Percentiles rank a stretch among this genome's conserved stretches.
These are phyloP conservation scores for Rhorus exstirpatorius DNA, from an alignment of 2,888 invertebrate genomes.

Conservation along the genomic window DNA sequence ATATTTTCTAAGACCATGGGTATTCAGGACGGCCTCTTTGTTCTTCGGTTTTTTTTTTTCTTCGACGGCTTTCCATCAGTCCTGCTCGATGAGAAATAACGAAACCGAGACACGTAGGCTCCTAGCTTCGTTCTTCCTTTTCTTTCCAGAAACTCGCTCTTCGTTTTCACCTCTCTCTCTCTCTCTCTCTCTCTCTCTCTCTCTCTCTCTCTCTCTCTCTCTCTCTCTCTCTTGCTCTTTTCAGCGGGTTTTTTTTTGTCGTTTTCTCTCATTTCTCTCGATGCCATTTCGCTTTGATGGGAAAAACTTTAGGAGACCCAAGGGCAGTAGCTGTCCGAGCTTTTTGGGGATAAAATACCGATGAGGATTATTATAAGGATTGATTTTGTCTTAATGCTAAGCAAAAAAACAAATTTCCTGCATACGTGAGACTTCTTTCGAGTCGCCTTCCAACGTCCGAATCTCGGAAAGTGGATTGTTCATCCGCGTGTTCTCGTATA, in stretches of 20 bases:
- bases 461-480: constrained; percentile 56
- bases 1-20: constrained; percentile 58
- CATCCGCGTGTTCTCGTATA: not conserved
- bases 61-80: constrained; percentile 64
- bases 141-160: constrained; percentile 51
- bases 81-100: constrained; percentile 69
- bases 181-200: constrained; percentile 18
- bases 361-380: constrained; percentile 59
- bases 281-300: constrained; percentile 55
- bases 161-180: constrained; percentile 6
- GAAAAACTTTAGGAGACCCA: not conserved
- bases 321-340: not conserved
- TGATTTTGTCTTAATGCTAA: constrained; percentile 50
- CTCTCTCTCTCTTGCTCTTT: constrained; percentile 29
- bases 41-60: constrained; percentile 78
- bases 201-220: not conserved
- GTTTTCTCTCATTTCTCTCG: constrained; percentile 44
- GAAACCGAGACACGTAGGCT: constrained; percentile 72
- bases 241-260: constrained; percentile 9
- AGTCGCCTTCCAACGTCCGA: not conserved
- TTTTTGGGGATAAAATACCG: constrained; percentile 54
- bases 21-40: constrained; percentile 76
- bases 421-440: constrained; percentile 51
- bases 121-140: constrained; percentile 61
- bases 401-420: constrained; percentile 29